These are phyloP conservation scores for Silurus lanzhouensis DNA, from an alignment of 2,797 vertebrate genomes.

Conservation along the genomic window DNA sequence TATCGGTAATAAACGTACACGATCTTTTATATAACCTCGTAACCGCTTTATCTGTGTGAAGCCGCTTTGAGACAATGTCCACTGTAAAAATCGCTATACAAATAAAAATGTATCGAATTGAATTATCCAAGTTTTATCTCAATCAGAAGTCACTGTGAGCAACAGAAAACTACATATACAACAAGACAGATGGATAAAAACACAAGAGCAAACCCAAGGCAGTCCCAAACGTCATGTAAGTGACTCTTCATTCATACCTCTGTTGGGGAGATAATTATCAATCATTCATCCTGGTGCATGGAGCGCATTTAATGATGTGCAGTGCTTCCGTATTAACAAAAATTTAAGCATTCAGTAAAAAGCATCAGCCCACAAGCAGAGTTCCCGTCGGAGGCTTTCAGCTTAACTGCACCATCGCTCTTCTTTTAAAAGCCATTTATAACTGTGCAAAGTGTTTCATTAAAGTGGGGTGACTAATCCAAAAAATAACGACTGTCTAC, in stretches of 20 bases:
- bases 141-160: neutral
- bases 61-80: too few species aligned
- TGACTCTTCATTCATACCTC: constrained; percentile 21
- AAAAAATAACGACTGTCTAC: constrained; percentile 22
- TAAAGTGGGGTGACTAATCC: constrained; percentile 23
- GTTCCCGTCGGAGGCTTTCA: constrained; percentile 35
- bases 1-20: too few species aligned
- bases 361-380: constrained; percentile 1
- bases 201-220: neutral
- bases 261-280: constrained; percentile 34
- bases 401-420: constrained; percentile 30
- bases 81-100: too few species aligned
- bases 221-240: neutral
- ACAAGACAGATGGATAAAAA: neutral
- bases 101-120: too few species aligned
- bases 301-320: constrained; percentile 37
- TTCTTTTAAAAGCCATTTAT: constrained; percentile 50
- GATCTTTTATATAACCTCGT: too few species aligned
- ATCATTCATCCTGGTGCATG: constrained; percentile 34
- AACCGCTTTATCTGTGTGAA: too few species aligned
- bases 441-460: constrained; percentile 26
- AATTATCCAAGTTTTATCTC: neutral
- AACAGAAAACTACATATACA: neutral
- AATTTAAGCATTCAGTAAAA: constrained; percentile 10
- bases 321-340: constrained; percentile 4